Conservation (phyloP, 2,113 vertebrate genomes). For the Thamnophis sirtalis region DNA sequence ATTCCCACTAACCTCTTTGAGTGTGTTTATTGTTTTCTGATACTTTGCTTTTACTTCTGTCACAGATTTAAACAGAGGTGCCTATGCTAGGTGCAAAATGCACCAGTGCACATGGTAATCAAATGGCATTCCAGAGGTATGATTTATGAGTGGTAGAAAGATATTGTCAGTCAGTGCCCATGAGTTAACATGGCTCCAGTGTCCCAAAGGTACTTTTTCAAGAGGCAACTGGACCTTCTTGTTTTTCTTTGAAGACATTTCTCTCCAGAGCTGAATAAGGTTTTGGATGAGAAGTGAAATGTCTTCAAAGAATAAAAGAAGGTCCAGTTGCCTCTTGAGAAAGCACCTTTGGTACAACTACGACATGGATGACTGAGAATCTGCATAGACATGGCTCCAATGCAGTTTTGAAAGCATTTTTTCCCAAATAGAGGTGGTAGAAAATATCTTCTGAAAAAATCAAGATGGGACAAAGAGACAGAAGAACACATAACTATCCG, state of each 20-base stretch:
- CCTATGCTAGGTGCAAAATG: not conserved
- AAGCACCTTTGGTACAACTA: too few species aligned
- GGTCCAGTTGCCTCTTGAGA: too few species aligned
- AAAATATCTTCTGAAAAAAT: not conserved
- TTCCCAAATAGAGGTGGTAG: not conserved
- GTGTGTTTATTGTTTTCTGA: not conserved
- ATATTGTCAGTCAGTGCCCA: not conserved
- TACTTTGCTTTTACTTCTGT: not conserved
- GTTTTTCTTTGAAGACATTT: too few species aligned
- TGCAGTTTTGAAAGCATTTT: not conserved
- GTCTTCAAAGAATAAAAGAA: too few species aligned
- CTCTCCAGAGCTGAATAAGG: too few species aligned
- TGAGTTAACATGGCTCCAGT: not conserved
- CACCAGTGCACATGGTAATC: not conserved
- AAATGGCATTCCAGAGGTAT: not conserved
- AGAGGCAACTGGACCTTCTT: too few species aligned
- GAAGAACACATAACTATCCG: not conserved
- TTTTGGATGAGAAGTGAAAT: too few species aligned
- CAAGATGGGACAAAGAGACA: not conserved
- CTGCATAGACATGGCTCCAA: not conserved
- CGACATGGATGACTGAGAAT: too few species aligned
- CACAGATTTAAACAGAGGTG: slow-evolving; percentile 3
- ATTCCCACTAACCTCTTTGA: not conserved
- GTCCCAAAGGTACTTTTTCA: too few species aligned
- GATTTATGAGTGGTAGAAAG: not conserved